phyloP scores from a whole-genome alignment of 2,113 vertebrate species.

The Megalops atlanticus region DNA sequence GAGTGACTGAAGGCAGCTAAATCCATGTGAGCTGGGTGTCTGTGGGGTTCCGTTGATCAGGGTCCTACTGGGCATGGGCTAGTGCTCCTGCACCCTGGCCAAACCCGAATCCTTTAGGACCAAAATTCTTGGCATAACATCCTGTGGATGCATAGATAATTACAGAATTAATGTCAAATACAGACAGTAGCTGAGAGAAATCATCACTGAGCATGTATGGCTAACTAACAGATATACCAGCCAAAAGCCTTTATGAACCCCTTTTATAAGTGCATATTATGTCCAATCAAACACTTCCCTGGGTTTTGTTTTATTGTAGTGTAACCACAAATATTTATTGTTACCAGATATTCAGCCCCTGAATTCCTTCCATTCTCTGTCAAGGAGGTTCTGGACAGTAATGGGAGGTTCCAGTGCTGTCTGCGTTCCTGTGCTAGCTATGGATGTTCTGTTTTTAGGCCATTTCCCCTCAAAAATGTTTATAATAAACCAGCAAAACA shows the following conservation, averaged over 20 bases:
- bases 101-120: constrained; percentile 95
- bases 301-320: too few relatives aligned
- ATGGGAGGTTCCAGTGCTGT: too few relatives aligned
- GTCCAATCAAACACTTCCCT: not conserved
- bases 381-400: too few relatives aligned
- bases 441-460: too few relatives aligned
- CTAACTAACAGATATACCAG: not conserved
- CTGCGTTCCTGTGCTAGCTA: too few relatives aligned
- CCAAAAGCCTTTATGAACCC: not conserved
- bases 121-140: constrained; percentile 95
- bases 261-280: not conserved
- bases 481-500: too few relatives aligned
- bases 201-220: not conserved
- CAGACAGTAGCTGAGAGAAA: not conserved
- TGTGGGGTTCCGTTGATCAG: constrained; percentile 19
- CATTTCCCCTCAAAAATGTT: too few relatives aligned
- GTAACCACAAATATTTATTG: too few relatives aligned
- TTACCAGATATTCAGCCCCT: too few relatives aligned
- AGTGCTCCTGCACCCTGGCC: constrained; percentile 92
- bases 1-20: constrained; percentile 24
- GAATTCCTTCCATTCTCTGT: too few relatives aligned
- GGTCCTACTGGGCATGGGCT: constrained; percentile 82
- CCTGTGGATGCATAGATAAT: constrained; percentile 64
- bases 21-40: constrained; percentile 15
- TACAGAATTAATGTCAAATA: constrained; percentile 4